Evolutionary conservation across 92 coral and sea anemone species (phyloP), one percentile per base, ranked within the genome.

Genomic region (Umimayanthus kanabou): DNA sequence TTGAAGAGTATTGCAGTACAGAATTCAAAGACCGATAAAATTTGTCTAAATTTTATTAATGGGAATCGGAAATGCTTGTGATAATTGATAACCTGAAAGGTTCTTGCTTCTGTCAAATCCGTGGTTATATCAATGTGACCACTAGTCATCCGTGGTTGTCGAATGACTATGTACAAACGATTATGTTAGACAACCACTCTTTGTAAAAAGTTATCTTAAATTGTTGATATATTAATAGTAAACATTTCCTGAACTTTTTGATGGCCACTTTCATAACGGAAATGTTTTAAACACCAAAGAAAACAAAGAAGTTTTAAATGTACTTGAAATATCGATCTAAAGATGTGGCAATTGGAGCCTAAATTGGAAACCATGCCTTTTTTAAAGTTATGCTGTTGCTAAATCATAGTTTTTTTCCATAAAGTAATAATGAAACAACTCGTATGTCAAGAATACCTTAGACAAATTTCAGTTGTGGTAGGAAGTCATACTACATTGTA

Each of bases 211-310:
- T 28, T 80, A 57, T 80, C 71, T 80, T 33, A 30, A 80, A 55
- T 80, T 80, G 26, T 80, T 37, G 55, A 30, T 43, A 26, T 83
- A 70, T 83, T 69, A 43, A 14, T 57, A 50, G 87, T 14, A 70
- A 50, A 57, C 49, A 69, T 37, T 83, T 83, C 87, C 87, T 83
- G 77, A 83, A 83, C 76, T 83, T 33, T 83, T 45, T 81, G 78
- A 69, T 67, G 50, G 45, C 64, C 79, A 83, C 87, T 83, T 80
- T 83, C 65, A 45, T 70, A 70, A 83, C 77, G 87, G 87, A 83
- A 83, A 83, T 83, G 78, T 70, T 83, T 83, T 25, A 70, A 70
- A 83, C 87, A 45, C 82, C 82, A 78, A 78, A 43, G 82, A 25
- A 78, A 77, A 26, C 82, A 78, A 50, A 45, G 37, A 66, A 29